Percentiles rank a stretch among this genome's conserved stretches.
phyloP scores from a whole-genome alignment of 2,113 vertebrate genomes.

The Dascyllus trimaculatus region DNA sequence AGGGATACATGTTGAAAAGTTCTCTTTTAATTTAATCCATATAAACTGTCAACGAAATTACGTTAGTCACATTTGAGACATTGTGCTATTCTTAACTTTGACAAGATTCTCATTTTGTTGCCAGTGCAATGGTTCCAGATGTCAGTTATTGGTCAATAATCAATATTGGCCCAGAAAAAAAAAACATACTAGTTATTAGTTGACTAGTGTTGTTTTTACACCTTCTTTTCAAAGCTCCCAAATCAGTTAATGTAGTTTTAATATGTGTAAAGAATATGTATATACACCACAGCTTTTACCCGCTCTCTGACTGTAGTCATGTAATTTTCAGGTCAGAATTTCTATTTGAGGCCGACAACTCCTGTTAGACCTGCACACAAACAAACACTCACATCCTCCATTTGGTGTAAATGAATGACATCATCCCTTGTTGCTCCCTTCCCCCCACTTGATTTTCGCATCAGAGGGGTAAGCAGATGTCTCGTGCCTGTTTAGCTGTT shows the following conservation, averaged over 20 bases:
- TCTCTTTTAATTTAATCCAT: too few relatives aligned
- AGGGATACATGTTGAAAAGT: too few relatives aligned
- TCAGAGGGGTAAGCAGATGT: conserved; percentile 61
- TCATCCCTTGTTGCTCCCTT: conserved; percentile 63
- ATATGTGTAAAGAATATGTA: too few relatives aligned
- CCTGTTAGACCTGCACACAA: conserved; percentile 19
- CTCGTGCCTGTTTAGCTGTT: conserved; percentile 53
- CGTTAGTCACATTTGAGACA: too few relatives aligned
- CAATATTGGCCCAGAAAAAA: too few relatives aligned
- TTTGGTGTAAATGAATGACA: conserved; percentile 74
- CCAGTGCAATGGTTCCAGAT: too few relatives aligned
- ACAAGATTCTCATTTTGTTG: too few relatives aligned
- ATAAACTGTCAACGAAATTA: too few relatives aligned
- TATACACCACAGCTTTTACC: neutral
- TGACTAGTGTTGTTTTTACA: neutral
- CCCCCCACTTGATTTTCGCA: conserved; percentile 44
- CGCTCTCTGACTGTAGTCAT: neutral
- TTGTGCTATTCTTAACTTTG: too few relatives aligned
- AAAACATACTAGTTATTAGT: too few relatives aligned
- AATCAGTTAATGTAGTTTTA: too few relatives aligned
- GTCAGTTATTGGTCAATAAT: too few relatives aligned
- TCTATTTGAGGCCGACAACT: neutral
- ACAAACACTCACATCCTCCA: conserved; percentile 19
- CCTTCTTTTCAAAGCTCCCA: neutral
- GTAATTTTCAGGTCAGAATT: neutral